Evolutionary conservation across 37 sponge, comb jelly and placozoan species (phyloP), one percentile per base, ranked within the genome.

Genomic region (Cliona cf. orientalis): DNA sequence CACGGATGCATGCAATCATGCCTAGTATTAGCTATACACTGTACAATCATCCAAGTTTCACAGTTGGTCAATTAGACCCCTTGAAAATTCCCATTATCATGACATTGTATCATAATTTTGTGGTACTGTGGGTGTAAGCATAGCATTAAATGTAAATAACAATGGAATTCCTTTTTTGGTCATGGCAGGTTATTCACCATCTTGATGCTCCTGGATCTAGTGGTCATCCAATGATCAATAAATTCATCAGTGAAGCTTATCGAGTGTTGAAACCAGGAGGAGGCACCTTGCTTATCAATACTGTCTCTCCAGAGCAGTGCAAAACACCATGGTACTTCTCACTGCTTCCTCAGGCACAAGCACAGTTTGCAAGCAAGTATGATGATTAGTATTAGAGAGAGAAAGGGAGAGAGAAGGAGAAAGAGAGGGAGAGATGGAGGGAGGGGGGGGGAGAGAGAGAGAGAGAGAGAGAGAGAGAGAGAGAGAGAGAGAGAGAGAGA

Each of bases 121-220:
- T n/a, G n/a, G n/a, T 49, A 49, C 53, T 49, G 53, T 49, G 53
- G 53, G 9, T 14, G 14, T 14, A 49, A 9, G 14, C 53, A 19
- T 14, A 49, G 14, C 14, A 49, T 9, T 49, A 14, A 49, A 9
- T 49, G 14, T 49, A 9, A 49, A 14, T 19, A 49, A 14, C 53
- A 9, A 49, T 49, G 53, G 14, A 49, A 19, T 49, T 49, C 14
- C 14, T 49, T 49, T 49, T 9, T 49, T 49, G 14, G 9, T 49
- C 14, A 14, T 9, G 53, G 53, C 71, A 70, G 71, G 71, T 70
- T 2, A 22, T 70, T 23, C 71, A 70, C 71, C 71, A 70, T 42
- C 43, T 70, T 2, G 32, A 22, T 43, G 42, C 23, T 22, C 63
- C 63, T 14, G 63, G 26, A 6, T n/a, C 63, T 22, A 49, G 53